Conservation (phyloP, 1,140 invertebrate genomes). For the Diploscapter pachys region DNA sequence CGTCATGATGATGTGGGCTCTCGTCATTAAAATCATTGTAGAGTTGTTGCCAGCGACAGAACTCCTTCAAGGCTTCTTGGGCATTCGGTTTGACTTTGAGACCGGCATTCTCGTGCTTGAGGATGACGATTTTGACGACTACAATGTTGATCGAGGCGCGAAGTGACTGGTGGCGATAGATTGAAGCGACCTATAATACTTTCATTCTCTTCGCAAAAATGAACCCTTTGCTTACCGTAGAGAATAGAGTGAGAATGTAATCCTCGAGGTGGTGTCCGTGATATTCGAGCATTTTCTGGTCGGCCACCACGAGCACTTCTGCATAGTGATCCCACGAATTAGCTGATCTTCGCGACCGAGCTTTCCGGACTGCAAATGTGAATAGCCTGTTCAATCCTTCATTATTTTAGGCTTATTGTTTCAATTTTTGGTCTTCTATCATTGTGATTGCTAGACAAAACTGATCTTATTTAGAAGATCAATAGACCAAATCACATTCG, state of each 20-base stretch:
- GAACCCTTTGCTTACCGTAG: conserved; percentile 60
- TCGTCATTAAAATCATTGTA: conserved; percentile 58
- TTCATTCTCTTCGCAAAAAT: no score
- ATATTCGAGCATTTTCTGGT: conserved; percentile 73
- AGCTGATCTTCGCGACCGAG: conserved; percentile 44
- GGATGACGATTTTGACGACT: conserved; percentile 70
- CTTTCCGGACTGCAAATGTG: conserved; percentile 34
- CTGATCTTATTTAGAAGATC: no score
- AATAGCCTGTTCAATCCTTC: no score
- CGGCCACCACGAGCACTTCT: conserved; percentile 76
- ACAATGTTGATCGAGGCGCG: conserved; percentile 76
- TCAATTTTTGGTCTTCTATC: no score
- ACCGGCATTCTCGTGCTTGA: conserved; percentile 59
- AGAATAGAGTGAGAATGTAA: conserved; percentile 77
- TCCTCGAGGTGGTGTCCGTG: conserved; percentile 67
- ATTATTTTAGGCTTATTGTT: no score
- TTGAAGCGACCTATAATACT: conserved; percentile 66
- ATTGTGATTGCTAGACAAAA: no score
- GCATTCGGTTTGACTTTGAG: conserved; percentile 50
- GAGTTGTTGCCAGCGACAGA: conserved; percentile 54
- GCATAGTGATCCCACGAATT: conserved; percentile 70
- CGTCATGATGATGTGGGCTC: conserved; percentile 74
- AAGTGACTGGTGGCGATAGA: conserved; percentile 76
- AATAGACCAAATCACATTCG: no score
- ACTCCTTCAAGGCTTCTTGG: conserved; percentile 58